Conservation (phyloP, 2,888 invertebrate genomes). For the Volucella bombylans region DNA sequence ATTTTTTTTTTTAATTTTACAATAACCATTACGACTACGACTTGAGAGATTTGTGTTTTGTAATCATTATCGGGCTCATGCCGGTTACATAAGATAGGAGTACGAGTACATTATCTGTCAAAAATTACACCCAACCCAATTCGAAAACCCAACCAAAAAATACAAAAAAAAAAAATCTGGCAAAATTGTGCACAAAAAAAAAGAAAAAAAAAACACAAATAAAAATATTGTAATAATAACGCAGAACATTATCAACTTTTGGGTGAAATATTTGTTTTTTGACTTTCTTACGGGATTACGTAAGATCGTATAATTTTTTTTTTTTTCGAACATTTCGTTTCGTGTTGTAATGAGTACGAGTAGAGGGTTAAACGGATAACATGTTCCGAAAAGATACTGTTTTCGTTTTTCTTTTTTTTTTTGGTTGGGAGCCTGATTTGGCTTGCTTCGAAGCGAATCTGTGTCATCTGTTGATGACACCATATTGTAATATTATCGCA, state of each 20-base stretch:
- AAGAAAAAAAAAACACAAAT: constrained; percentile 6
- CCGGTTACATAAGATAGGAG: constrained; percentile 44
- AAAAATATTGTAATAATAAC: not conserved
- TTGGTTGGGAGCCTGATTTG: not conserved
- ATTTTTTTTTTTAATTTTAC: too few species aligned
- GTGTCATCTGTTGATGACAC: constrained; percentile 36
- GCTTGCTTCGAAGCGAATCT: not conserved
- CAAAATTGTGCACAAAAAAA: constrained; percentile 10
- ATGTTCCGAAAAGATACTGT: constrained; percentile 1
- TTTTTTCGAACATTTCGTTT: not conserved
- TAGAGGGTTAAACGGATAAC: not conserved
- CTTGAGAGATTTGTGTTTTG: constrained; percentile 57
- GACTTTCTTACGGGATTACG: constrained; percentile 43
- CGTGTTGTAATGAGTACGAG: constrained; percentile 43
- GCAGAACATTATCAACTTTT: constrained; percentile 51
- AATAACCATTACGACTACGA: constrained; percentile 39
- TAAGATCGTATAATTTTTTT: constrained; percentile 28
- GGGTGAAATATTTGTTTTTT: constrained; percentile 39
- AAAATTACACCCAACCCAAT: constrained; percentile 9
- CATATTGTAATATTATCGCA: constrained; percentile 28
- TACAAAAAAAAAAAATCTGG: not conserved
- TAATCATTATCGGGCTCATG: constrained; percentile 46
- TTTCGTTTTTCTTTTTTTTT: constrained; percentile 1
- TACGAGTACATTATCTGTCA: too few species aligned
- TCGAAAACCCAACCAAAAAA: not conserved